phyloP scores from a whole-genome alignment of 1,140 invertebrate genomes.

The Brachionus paranguensis region DNA sequence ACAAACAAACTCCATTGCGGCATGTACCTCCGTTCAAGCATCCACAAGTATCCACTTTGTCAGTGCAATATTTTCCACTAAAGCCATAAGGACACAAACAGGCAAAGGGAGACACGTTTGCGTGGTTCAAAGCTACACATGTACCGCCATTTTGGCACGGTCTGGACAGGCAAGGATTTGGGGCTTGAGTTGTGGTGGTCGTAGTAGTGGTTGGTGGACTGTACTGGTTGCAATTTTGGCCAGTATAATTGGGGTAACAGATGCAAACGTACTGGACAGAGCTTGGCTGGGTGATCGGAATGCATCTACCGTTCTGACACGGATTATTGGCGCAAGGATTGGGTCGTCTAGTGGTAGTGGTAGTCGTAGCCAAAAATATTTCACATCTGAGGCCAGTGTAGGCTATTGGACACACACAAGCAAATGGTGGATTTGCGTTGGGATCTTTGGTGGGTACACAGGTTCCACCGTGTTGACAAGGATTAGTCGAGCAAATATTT shows the following conservation, averaged over 20 bases:
- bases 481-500: constrained; percentile 43
- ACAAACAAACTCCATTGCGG: background rate
- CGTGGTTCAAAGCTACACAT: constrained; percentile 56
- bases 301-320: background rate
- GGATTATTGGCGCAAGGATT: background rate
- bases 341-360: background rate
- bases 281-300: constrained; percentile 17
- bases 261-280: constrained; percentile 74
- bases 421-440: constrained; percentile 4
- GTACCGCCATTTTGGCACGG: constrained; percentile 75
- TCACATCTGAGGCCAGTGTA: constrained; percentile 31
- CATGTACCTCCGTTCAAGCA: background rate
- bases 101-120: background rate
- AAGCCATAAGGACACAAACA: constrained; percentile 20
- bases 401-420: constrained; percentile 19
- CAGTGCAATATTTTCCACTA: background rate
- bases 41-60: background rate
- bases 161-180: constrained; percentile 56
- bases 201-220: constrained; percentile 64
- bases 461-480: constrained; percentile 82
- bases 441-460: constrained; percentile 61
- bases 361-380: background rate
- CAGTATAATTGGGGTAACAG: constrained; percentile 66
- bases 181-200: background rate
- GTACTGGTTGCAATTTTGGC: constrained; percentile 64